Conservation (phyloP, 1,140 invertebrate genomes). For the Hyles euphorbiae region DNA sequence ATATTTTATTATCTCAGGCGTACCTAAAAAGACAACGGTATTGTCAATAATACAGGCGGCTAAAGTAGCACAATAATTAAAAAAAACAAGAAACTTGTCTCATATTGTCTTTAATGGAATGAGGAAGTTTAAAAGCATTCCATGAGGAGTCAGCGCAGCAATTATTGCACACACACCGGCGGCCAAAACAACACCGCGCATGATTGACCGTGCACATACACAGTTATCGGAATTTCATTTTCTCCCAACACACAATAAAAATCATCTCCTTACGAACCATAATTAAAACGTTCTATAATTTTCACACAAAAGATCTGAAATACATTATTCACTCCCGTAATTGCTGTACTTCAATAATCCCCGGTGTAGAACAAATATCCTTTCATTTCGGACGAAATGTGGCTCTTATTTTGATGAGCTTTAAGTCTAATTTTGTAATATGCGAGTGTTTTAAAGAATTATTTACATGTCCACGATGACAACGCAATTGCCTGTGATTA, state of each 20-base stretch:
- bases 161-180: too few species aligned
- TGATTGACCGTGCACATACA: conserved; percentile 2
- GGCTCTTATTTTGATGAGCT: background rate
- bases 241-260: conserved; percentile 16
- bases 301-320: conserved; percentile 24
- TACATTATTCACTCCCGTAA: conserved; percentile 27
- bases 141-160: background rate
- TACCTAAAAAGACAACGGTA: too few species aligned
- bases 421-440: too few species aligned
- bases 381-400: background rate
- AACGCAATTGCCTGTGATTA: conserved; percentile 25
- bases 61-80: too few species aligned
- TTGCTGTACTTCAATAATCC: conserved; percentile 16
- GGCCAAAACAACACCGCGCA: background rate
- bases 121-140: too few species aligned
- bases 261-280: conserved; percentile 13
- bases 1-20: too few species aligned
- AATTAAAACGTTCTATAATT: conserved; percentile 22
- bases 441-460: too few species aligned
- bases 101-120: too few species aligned
- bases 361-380: conserved; percentile 16
- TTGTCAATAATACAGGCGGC: too few species aligned
- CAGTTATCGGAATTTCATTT: conserved; percentile 1
- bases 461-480: conserved; percentile 11
- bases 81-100: too few species aligned